A percentile compares a stretch with the other conserved stretches of the same genome.
phyloP scores from a whole-genome alignment of 2,888 invertebrate genomes.

The Philonicus albiceps region DNA sequence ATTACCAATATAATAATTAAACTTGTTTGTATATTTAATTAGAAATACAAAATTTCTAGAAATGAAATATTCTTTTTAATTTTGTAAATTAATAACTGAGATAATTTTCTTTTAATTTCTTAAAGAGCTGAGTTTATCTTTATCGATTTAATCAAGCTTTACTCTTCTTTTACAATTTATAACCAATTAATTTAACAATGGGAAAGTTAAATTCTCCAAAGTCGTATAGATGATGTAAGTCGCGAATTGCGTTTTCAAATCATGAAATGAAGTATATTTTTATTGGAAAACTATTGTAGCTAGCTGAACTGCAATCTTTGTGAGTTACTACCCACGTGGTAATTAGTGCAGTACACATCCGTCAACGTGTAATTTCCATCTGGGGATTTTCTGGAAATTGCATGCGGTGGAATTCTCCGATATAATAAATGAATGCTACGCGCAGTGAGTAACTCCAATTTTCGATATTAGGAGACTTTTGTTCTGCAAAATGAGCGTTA shows the following conservation, averaged over 20 bases:
- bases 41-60: too few species aligned
- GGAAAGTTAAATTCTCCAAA: neutral
- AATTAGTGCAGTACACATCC: neutral
- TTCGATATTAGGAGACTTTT: neutral
- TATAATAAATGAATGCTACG: neutral
- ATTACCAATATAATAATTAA: too few species aligned
- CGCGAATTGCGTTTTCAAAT: neutral
- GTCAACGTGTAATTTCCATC: neutral
- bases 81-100: too few species aligned
- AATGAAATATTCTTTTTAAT: too few species aligned
- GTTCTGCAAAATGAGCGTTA: neutral
- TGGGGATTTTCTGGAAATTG: neutral
- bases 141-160: neutral
- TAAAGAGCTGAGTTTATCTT: too few species aligned
- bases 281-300: neutral
- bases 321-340: neutral
- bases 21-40: too few species aligned
- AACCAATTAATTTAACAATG: neutral
- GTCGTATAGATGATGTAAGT: neutral
- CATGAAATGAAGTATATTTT: neutral
- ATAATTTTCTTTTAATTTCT: too few species aligned
- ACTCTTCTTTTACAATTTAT: neutral
- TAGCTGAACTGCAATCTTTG: too few species aligned
- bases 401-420: neutral
- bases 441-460: neutral